Evolutionary conservation across 1,140 invertebrate genomes (phyloP), one percentile per base, ranked within the genome.

Genomic region (Drosophila lacteicornis): DNA sequence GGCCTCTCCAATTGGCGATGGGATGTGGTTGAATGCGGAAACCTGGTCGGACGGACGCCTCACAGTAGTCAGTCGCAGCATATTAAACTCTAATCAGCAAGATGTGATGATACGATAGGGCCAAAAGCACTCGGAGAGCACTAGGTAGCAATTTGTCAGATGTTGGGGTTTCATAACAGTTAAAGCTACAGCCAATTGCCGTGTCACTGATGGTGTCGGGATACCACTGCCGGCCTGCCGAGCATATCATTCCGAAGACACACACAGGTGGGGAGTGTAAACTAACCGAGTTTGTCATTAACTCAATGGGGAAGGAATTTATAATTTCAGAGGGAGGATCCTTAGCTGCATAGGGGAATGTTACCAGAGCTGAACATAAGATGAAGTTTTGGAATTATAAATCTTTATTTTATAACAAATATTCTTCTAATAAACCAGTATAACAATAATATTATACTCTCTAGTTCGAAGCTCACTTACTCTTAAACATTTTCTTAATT

Each of bases 31-130:
- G 68, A 75, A 90, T 84, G 85, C 84, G 84, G 84, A 90, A 90
- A 88, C 74, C 74, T 71, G 38, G 53, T 56, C 53, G 38, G 53
- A 40, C 43, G 66, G 71, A 68, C 68, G 79, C 69, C 75, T 67
- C 67, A 51, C 46, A 69, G 62, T 58, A 88, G 33, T 42, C 55
- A 66, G 62, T 73, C 70, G 57, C 51, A 67, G 67, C 80, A 74
- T 83, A 74, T 83, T 75, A 77, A 88, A 83, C 80, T 80, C 66
- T 66, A 63, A 84, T 88, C 73, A 77, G 56, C 70, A 66, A 87
- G 84, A 75, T 87, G 85, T 78, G 79, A 86, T 86, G 83, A 84
- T 84, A 78, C 69, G 75, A 78, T 78, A 78, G 75, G 62, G 63
- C 63, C 74, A 46, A 69, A 46, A 60, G 63, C 75, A 50, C 19